phyloP scores from a whole-genome alignment of 2,888 invertebrate genomes.

The Tachina fera region DNA sequence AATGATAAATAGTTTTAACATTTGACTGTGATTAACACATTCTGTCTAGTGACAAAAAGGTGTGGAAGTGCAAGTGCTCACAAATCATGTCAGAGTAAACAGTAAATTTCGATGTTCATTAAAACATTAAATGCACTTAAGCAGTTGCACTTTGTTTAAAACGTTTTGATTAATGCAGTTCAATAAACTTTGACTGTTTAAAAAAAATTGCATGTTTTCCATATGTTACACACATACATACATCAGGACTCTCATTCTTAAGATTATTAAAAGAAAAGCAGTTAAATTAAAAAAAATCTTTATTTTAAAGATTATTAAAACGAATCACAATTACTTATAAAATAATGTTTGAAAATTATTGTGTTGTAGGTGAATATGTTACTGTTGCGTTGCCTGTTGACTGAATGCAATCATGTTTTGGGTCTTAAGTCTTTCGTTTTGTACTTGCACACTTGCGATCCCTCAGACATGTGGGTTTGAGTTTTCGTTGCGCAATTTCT shows the following conservation, averaged over 20 bases:
- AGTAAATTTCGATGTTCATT: conserved; percentile 38
- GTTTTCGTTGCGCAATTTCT: conserved; percentile 35
- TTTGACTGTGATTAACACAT: conserved; percentile 68
- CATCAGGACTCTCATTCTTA: neutral
- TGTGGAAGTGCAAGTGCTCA: conserved; percentile 58
- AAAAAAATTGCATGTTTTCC: neutral
- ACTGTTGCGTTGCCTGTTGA: neutral
- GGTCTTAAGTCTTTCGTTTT: conserved; percentile 68
- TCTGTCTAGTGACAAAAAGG: conserved; percentile 52
- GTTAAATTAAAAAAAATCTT: too few species aligned
- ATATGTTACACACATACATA: neutral
- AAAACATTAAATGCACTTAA: conserved; percentile 1
- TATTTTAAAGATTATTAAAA: too few species aligned
- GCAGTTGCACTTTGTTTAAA: conserved; percentile 17
- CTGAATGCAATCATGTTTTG: conserved; percentile 18
- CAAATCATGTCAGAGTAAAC: conserved; percentile 46
- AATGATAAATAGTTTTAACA: conserved; percentile 58
- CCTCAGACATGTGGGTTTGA: neutral
- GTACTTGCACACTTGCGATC: neutral
- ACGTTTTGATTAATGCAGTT: conserved; percentile 28
- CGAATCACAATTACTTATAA: too few species aligned
- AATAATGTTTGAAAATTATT: too few species aligned
- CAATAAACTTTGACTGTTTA: conserved; percentile 33
- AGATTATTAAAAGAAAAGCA: too few species aligned
- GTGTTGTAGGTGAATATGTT: neutral